These are phyloP conservation scores for Limulus polyphemus DNA, from an alignment of 2,888 invertebrate species.

Conservation along the genomic window DNA sequence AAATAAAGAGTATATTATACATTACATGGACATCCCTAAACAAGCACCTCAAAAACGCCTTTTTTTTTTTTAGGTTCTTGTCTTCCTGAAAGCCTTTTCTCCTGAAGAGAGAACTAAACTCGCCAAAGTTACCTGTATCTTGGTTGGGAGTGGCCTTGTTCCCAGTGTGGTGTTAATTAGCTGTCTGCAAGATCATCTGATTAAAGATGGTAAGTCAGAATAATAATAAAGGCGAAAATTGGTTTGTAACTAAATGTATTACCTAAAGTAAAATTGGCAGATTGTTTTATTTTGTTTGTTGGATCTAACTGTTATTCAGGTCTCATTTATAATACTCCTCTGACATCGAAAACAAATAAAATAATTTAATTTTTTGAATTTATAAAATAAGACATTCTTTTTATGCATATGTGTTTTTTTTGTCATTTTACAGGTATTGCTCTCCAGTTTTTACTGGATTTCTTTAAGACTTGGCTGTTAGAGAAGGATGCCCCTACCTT, in stretches of 20 bases:
- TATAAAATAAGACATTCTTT: too few species aligned
- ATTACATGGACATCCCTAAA: too few species aligned
- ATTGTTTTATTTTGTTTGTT: too few species aligned
- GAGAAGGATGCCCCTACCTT: constrained; percentile 77
- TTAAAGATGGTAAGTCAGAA: constrained; percentile 33
- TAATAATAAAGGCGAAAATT: too few species aligned
- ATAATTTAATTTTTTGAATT: too few species aligned
- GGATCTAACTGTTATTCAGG: too few species aligned
- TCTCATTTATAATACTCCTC: too few species aligned
- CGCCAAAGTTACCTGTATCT: constrained; percentile 84
- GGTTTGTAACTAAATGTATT: too few species aligned
- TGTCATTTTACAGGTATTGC: constrained; percentile 77
- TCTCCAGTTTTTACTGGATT: constrained; percentile 82
- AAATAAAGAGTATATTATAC: too few species aligned
- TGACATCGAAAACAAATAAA: too few species aligned
- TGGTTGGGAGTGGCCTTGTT: constrained; percentile 84
- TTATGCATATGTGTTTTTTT: not conserved
- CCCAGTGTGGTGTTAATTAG: constrained; percentile 63
- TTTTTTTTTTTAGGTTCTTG: constrained; percentile 36
- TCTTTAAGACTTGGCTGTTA: constrained; percentile 78
- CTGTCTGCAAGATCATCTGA: constrained; percentile 59
- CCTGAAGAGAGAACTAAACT: constrained; percentile 77
- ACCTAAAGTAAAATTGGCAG: too few species aligned
- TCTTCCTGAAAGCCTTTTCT: constrained; percentile 89
- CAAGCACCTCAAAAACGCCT: too few species aligned